phyloP scores from a whole-genome alignment of 2,113 vertebrate genomes.

The Myiopsitta monachus region DNA sequence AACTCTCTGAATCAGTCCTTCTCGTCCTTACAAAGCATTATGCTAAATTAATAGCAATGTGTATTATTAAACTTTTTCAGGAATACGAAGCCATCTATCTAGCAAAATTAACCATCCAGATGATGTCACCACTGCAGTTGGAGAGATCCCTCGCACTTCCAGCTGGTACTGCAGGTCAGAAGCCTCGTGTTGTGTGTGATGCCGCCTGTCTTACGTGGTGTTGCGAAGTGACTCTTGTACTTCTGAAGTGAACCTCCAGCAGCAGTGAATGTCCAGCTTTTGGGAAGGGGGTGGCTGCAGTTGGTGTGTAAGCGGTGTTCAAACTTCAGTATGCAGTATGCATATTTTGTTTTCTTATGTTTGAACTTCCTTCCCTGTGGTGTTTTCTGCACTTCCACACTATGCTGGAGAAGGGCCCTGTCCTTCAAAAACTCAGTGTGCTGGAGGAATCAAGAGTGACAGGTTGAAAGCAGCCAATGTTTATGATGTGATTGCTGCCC shows the following conservation, averaged over 20 bases:
- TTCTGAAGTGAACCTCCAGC: neutral
- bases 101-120: constrained; percentile 97
- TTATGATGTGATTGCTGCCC: neutral
- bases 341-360: rapidly evolving
- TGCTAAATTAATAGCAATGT: neutral
- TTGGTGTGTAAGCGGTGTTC: neutral
- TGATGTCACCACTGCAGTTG: constrained; percentile 95
- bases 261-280: neutral
- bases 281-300: neutral
- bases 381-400: neutral
- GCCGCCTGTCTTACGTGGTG: rapidly evolving
- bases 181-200: neutral
- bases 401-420: neutral
- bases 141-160: constrained; percentile 90
- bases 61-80: constrained; percentile 58
- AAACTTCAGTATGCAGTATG: rapidly evolving
- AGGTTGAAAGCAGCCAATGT: neutral
- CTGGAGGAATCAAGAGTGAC: neutral
- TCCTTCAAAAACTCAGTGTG: neutral
- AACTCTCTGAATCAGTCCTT: neutral
- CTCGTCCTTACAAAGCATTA: neutral
- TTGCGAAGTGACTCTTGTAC: neutral
- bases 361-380: neutral
- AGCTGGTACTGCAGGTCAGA: constrained; percentile 87
- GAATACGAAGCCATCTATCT: constrained; percentile 99